Evolutionary conservation across 2,113 vertebrate species (phyloP), one percentile per base, ranked within the genome.

Genomic region (Pelecanus crispus): DNA sequence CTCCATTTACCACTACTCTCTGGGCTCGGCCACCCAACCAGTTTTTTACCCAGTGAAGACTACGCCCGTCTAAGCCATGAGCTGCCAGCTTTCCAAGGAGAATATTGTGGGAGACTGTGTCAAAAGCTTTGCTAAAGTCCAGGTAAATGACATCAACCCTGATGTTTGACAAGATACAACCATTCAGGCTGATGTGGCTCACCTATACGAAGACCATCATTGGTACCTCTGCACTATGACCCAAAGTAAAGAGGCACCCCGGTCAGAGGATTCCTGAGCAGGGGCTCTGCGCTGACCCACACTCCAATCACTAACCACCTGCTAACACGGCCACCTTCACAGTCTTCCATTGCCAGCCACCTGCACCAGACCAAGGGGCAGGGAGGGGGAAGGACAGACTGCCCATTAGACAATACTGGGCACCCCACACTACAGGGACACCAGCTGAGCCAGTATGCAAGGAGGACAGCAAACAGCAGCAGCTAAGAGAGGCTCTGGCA

Each of bases 131-230:
- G n/a, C n/a, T n/a, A n/a, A n/a, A n/a, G n/a, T n/a, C n/a, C n/a
- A n/a, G n/a, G n/a, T n/a, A n/a, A n/a, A n/a, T n/a, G n/a, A n/a
- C n/a, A n/a, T n/a, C n/a, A 63, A 34, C 29, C 44, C 28, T n/a
- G 15, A 32, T 15, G 7, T 32, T 65, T 65, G 50, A 65, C 29
- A 47, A 53, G 44, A 40, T 19, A 6, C 15, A 47, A 26, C 25
- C 34, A 17, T 20, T 45, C 29, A 52, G 62, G 55, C 19, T 75
- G 52, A 61, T 4, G 17, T 20, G 9, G 17, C 24, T 70, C 62
- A 45, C 36, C 34, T 58, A 14, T 10, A 32, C 1, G 1, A 70
- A 63, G 68, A 20, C 10, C 29, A 52, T 13, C 6, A 0, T 1
- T 34, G 11, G 38, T 21, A 59, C 4, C 20, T 66, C 58, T 47